phyloP scores from a whole-genome alignment of 2,113 vertebrate species.

The Salvelinus namaycush region DNA sequence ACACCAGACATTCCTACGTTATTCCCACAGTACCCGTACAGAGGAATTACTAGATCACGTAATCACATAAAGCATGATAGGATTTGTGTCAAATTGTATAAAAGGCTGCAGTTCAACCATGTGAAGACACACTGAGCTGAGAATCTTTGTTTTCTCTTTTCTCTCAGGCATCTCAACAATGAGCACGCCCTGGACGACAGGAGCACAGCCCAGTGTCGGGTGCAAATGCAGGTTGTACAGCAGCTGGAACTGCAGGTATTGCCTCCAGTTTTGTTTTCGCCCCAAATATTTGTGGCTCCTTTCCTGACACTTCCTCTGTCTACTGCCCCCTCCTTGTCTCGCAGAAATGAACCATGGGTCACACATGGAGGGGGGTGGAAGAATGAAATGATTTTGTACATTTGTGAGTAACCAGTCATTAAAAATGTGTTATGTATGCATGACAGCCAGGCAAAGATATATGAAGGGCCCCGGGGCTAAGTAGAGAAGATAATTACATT shows the following conservation, averaged over 20 bases:
- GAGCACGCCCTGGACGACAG: constrained; percentile 99
- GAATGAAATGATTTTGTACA: constrained; percentile 90
- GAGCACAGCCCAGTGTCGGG: constrained; percentile 99
- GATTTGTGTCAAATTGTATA: constrained; percentile 24
- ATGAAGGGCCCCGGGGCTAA: constrained; percentile 93
- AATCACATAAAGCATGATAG: constrained; percentile 28
- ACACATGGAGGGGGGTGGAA: constrained; percentile 51
- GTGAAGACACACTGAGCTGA: constrained; percentile 29
- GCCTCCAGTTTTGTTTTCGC: constrained; percentile 49
- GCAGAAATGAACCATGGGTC: constrained; percentile 55
- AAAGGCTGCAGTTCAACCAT: constrained; percentile 29
- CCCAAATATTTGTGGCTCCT: constrained; percentile 58
- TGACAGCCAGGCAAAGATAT: constrained; percentile 91
- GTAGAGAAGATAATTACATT: constrained; percentile 99
- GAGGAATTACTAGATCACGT: constrained; percentile 28
- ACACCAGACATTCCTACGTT: constrained; percentile 17
- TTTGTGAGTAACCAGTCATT: constrained; percentile 90
- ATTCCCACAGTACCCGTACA: constrained; percentile 2
- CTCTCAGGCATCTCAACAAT: constrained; percentile 96
- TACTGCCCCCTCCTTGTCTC: constrained; percentile 26
- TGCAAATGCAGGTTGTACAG: constrained; percentile 99
- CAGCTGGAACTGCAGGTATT: constrained; percentile 99
- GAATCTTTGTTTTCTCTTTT: constrained; percentile 30
- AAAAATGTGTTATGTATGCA: constrained; percentile 97
- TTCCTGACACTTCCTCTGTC: constrained; percentile 44